These are phyloP conservation scores for Apocrypta bakeri DNA, from an alignment of 1,140 invertebrate genomes.

Conservation along the genomic window DNA sequence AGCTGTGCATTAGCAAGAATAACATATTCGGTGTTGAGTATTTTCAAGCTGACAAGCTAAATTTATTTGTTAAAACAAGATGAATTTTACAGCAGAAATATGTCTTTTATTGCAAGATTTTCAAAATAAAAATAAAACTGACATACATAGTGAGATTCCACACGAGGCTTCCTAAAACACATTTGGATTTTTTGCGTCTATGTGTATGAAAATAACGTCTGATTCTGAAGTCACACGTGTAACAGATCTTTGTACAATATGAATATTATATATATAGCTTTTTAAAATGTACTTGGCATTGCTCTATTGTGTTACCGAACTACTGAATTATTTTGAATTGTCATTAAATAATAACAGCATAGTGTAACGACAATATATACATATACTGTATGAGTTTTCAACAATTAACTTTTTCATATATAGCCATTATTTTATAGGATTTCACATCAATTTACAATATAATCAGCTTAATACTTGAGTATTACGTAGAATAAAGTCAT, in stretches of 20 bases:
- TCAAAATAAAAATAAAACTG: background rate
- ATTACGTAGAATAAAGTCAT: background rate
- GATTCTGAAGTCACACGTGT: background rate
- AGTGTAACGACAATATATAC: background rate
- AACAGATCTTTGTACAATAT: constrained; percentile 2
- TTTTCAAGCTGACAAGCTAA: background rate
- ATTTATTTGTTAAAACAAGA: background rate
- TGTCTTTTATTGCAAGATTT: background rate
- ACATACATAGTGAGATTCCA: background rate
- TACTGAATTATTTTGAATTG: background rate
- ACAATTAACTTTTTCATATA: constrained; percentile 3
- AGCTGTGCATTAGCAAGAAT: no score
- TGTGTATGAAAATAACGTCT: background rate
- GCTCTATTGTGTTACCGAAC: no score
- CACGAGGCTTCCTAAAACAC: background rate
- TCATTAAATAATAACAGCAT: background rate
- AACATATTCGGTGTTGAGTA: background rate
- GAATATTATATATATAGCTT: background rate
- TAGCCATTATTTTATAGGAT: background rate
- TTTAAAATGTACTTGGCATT: background rate
- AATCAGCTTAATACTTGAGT: background rate
- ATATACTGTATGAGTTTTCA: background rate
- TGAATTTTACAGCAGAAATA: background rate
- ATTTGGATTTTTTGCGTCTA: background rate
- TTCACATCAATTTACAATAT: background rate